A percentile compares a stretch with the other conserved stretches of the same genome.
These are phyloP conservation scores for Prunella strophiata DNA, from an alignment of 2,797 vertebrate genomes.

Conservation along the genomic window DNA sequence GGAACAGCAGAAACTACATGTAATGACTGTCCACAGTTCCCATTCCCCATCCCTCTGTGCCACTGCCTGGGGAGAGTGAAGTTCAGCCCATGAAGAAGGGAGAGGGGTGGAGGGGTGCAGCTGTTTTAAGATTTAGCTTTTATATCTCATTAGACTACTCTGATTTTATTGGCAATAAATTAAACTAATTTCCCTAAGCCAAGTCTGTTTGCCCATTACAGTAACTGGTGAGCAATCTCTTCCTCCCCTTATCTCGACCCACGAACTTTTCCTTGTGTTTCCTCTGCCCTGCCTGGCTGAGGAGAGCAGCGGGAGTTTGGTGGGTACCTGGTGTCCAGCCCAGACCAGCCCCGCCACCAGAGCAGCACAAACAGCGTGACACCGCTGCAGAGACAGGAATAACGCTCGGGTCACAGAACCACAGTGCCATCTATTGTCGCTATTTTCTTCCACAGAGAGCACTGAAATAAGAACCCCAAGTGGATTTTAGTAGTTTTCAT, in stretches of 20 bases:
- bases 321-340: neutral
- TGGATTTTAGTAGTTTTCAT: neutral
- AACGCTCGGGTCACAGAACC: neutral
- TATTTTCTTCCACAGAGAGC: neutral
- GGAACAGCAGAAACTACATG: neutral
- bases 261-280: neutral
- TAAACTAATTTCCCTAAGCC: neutral
- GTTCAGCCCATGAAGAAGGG: neutral
- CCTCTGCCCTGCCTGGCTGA: neutral
- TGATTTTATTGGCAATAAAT: neutral
- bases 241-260: neutral
- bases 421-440: conserved; percentile 64
- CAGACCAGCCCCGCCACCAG: neutral
- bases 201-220: neutral
- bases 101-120: neutral
- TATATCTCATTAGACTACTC: neutral
- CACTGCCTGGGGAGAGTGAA: neutral
- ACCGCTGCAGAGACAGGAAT: neutral
- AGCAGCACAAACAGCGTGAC: neutral
- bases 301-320: neutral
- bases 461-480: neutral
- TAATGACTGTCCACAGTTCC: neutral
- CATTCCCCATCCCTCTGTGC: neutral
- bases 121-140: neutral
- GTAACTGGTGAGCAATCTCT: neutral